Conservation (phyloP, 2,797 vertebrate genomes). For the Melanitta fusca region DNA sequence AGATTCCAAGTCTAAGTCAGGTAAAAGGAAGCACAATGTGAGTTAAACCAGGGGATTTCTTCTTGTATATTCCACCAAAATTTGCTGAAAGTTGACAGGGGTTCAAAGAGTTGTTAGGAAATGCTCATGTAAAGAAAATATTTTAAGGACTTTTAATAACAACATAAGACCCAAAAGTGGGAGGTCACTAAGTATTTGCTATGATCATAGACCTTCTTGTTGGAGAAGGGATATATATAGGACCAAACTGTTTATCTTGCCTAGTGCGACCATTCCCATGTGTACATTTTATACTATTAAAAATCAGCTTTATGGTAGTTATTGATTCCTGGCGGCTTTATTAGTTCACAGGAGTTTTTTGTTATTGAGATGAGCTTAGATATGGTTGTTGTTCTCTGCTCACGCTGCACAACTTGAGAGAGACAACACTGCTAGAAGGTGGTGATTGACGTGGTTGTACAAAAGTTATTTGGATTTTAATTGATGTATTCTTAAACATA, state of each 20-base stretch:
- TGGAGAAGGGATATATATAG: neutral
- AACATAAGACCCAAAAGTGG: fast-evolving
- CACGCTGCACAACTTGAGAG: neutral
- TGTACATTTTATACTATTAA: neutral
- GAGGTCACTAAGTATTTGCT: neutral
- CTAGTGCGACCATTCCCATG: fast-evolving
- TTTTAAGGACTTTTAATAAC: neutral
- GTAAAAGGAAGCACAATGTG: neutral
- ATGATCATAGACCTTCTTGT: neutral
- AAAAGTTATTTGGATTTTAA: neutral
- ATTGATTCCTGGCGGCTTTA: neutral
- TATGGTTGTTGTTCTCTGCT: neutral
- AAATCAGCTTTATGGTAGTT: neutral
- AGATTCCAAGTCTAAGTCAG: neutral
- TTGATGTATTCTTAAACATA: neutral
- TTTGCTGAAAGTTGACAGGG: neutral
- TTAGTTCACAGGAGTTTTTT: neutral
- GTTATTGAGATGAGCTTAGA: neutral
- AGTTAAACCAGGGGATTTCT: neutral
- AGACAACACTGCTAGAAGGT: neutral
- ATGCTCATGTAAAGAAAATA: fast-evolving
- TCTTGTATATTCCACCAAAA: neutral
- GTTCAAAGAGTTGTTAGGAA: neutral
- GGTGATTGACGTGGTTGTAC: neutral
- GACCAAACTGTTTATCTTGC: fast-evolving